Base-by-base conservation (phyloP, 2,113 vertebrate genomes). In the Bubo scandiacus region DNA sequence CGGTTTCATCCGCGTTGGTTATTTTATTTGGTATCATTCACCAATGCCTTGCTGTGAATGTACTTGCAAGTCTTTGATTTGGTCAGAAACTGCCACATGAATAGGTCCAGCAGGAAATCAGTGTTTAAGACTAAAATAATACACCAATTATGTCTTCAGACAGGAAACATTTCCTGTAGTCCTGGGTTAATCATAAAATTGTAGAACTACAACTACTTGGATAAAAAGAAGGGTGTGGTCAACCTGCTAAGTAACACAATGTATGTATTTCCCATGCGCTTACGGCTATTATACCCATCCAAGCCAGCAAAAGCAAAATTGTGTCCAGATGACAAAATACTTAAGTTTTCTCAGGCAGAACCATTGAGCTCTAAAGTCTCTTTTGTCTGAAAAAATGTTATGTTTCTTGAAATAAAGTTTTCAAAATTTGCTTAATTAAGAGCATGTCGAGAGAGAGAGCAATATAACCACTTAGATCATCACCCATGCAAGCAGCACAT, bases 101-200 rank as follows among this genome's bases (percentile, higher is more conserved):
- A 93, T 45, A 97, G 58, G 75, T 62, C 7, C 70, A 95, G 62
- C 95, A 97, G 97, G 96, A 98, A 97, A 79, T 83, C 70, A 57
- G 49, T 92, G 55, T 93, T 95, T 97, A 77, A 71, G 93, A 95
- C 94, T 90, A 92, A 86, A 97, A 96, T 95, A 97, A 96, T 85
- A 93, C 68, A 89, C 78, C 72, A 81, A 90, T 97, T 97, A 96
- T 96, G 77, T 88, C 89, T 94, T 95, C 71, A 96, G 84, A 91
- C 67, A 94, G 94, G 86, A 98, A 98, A 95, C 67, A 92, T 81
- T 97, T 94, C 95, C 90, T 88, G 77, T 9, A 88, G 88, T 54
- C 42, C 81, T 94, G 88, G 74, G 68, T 72, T 97, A 95, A 96
- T 81, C 68, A 95, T 66, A 96, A 97, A 95, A 92, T 12, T 67